These are phyloP conservation scores for Calycopis cecrops DNA, from an alignment of 1,140 invertebrate species.

Conservation along the genomic window DNA sequence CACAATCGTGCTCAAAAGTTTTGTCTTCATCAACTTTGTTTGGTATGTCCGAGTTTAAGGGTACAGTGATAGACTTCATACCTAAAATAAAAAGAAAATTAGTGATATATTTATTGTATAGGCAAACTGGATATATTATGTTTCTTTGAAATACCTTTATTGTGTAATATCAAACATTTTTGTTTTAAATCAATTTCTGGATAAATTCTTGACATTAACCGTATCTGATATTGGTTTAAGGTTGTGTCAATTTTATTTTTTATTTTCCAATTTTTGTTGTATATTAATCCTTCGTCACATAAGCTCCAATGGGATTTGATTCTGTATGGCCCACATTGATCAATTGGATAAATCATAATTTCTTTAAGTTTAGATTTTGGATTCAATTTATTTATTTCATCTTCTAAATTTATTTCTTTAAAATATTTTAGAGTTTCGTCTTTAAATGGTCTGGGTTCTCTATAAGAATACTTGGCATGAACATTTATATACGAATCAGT, in stretches of 20 bases:
- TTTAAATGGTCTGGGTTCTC: not conserved
- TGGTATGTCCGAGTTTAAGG: slow-evolving; percentile 4
- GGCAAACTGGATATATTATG: not conserved
- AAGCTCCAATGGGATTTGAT: slow-evolving; percentile 14
- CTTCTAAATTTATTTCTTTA: not conserved
- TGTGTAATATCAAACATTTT: slow-evolving; percentile 6
- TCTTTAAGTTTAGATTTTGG: not conserved
- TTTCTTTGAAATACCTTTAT: slow-evolving; percentile 6
- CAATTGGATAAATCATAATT: slow-evolving; percentile 12
- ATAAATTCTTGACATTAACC: not conserved
- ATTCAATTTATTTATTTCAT: too few relatives aligned
- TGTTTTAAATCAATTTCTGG: slow-evolving; percentile 7
- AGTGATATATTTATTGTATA: not conserved
- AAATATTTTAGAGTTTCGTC: not conserved
- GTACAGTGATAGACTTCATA: not conserved
- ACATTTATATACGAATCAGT: not conserved
- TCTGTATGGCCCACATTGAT: slow-evolving; percentile 15
- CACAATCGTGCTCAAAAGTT: slow-evolving; percentile 8
- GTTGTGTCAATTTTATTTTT: not conserved
- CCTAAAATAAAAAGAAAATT: slow-evolving; percentile 1
- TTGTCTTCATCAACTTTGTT: not conserved
- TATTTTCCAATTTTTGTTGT: slow-evolving; percentile 11
- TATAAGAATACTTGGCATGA: not conserved
- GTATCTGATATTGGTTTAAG: not conserved
- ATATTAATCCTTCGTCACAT: slow-evolving; percentile 9